A percentile compares a stretch with the other conserved stretches of the same genome.
These are phyloP conservation scores for Lymantria monacha DNA, from an alignment of 2,888 invertebrate genomes.

Conservation along the genomic window DNA sequence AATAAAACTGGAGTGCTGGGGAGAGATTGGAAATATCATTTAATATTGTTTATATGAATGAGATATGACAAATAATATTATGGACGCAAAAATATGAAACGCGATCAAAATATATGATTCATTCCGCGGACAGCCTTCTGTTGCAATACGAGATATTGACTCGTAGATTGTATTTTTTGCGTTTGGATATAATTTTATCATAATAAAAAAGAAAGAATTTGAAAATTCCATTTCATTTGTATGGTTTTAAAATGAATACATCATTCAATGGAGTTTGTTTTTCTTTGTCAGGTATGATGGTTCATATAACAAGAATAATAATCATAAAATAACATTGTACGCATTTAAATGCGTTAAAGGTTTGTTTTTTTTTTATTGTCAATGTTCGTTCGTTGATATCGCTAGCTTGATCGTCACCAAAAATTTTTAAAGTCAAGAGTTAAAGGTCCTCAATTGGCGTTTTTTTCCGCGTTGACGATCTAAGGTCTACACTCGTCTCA, in stretches of 20 bases:
- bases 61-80: conserved; percentile 20
- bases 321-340: no score
- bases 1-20: conserved; percentile 55
- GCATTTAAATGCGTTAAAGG: no score
- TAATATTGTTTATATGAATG: conserved; percentile 32
- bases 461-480: no score
- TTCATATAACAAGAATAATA: no score
- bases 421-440: no score
- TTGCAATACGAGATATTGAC: conserved; percentile 17
- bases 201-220: conserved; percentile 15
- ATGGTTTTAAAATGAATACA: conserved; percentile 2
- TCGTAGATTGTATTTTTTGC: conserved; percentile 6
- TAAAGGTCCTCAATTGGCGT: no score
- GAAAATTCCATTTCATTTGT: conserved; percentile 3
- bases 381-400: no score
- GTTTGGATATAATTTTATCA: conserved; percentile 10
- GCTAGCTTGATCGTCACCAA: no score
- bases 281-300: no score
- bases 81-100: conserved; percentile 12
- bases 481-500: no score
- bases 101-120: not conserved
- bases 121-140: conserved; percentile 12
- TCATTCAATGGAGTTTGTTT: no score
- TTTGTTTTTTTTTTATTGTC: no score
- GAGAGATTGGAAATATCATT: conserved; percentile 60